Evolutionary conservation across 2,113 vertebrate species (phyloP).

Genomic region (Heptranchias perlo): DNA sequence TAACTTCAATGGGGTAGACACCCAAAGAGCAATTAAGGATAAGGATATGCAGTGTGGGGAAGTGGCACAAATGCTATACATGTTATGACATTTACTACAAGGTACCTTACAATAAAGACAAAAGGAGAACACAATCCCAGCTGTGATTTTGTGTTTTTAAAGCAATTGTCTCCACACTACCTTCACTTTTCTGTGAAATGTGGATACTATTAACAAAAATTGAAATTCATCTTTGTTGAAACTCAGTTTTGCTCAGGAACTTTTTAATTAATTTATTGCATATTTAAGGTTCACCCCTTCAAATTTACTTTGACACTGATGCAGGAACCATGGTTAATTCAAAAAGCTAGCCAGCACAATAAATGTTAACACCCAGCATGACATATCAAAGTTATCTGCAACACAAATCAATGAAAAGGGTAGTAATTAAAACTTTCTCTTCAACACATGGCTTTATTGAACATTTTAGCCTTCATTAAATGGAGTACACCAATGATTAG

Average conservation of each 20-base stretch:
- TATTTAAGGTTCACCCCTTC: neutral
- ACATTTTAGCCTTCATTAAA: constrained; percentile 28
- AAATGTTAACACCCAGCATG: neutral
- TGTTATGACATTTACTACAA: neutral
- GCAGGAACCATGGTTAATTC: neutral
- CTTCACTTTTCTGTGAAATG: neutral
- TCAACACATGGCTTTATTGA: constrained; percentile 11
- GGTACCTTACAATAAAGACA: neutral
- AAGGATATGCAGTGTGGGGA: neutral
- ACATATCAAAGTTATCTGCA: neutral
- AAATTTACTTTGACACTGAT: neutral
- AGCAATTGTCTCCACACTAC: neutral
- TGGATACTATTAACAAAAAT: neutral
- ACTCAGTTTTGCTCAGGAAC: neutral
- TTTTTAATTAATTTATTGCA: neutral
- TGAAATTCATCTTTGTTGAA: neutral
- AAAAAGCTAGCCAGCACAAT: neutral
- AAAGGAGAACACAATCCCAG: neutral
- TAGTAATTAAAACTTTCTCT: constrained; percentile 16
- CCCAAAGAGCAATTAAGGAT: neutral
- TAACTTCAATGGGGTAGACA: neutral
- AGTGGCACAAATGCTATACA: no score
- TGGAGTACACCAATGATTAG: neutral
- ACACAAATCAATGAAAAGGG: neutral
- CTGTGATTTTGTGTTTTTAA: neutral